A percentile compares a stretch with the other conserved stretches of the same genome.
phyloP scores from a whole-genome alignment of 2,797 vertebrate genomes.

The Rhynchonycteris naso region DNA sequence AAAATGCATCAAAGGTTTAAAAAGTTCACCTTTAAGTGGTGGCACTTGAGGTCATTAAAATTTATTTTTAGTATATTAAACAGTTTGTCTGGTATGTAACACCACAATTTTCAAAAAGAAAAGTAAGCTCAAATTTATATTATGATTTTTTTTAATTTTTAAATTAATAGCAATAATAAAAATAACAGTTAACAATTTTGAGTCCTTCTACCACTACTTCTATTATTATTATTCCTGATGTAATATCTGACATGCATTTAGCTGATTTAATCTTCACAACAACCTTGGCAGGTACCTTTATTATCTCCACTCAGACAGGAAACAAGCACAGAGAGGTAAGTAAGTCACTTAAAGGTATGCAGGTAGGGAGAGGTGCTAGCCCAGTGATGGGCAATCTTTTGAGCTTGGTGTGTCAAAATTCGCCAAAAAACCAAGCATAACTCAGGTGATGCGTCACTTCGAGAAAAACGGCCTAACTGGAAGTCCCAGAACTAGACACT shows the following conservation, averaged over 20 bases:
- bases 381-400: too few relatives aligned
- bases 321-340: neutral
- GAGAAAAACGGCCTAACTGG: too few relatives aligned
- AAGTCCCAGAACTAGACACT: too few relatives aligned
- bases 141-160: neutral
- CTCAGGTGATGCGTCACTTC: too few relatives aligned
- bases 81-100: neutral
- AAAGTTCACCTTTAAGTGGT: neutral
- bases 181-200: neutral
- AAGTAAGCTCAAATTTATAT: neutral
- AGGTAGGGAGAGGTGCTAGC: neutral
- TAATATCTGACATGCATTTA: neutral
- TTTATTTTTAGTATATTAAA: neutral
- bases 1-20: neutral
- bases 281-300: neutral
- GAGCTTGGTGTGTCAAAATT: too few relatives aligned
- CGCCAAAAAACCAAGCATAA: too few relatives aligned
- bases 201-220: neutral
- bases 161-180: slow-evolving; percentile 1
- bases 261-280: neutral
- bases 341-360: neutral
- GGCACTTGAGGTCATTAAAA: neutral
- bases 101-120: neutral
- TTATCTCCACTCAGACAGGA: neutral
- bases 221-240: neutral